Evolutionary conservation across 2,113 vertebrate genomes (phyloP).

Genomic region (Oostethus manadensis): DNA sequence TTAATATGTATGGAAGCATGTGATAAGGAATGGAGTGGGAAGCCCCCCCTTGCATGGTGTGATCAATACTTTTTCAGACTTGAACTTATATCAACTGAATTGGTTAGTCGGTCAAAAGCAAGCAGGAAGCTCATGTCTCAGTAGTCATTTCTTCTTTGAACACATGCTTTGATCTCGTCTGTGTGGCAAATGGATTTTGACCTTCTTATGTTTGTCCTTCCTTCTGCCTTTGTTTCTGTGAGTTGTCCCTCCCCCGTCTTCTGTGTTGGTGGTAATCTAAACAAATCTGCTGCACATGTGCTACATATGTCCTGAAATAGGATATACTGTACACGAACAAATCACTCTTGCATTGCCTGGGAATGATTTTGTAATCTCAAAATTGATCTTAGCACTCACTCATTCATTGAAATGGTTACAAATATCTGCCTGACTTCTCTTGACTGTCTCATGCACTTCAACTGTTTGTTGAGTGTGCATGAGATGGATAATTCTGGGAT

Average conservation of each 20-base stretch:
- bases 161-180: background rate
- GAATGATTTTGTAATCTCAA: slow-evolving; percentile 20
- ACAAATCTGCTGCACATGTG: slow-evolving; percentile 29
- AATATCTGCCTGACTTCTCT: slow-evolving; percentile 20
- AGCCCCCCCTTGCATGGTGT: slow-evolving; percentile 56
- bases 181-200: no score
- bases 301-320: slow-evolving; percentile 6
- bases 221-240: slow-evolving; percentile 19
- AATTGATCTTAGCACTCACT: background rate
- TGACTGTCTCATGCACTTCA: slow-evolving; percentile 14
- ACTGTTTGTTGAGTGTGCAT: slow-evolving; percentile 42
- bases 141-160: background rate
- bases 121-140: slow-evolving; percentile 3
- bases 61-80: slow-evolving; percentile 27
- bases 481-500: slow-evolving; percentile 24
- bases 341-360: slow-evolving; percentile 1
- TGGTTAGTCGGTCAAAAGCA: background rate
- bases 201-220: slow-evolving; percentile 28
- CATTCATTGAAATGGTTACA: slow-evolving; percentile 17
- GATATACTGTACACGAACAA: slow-evolving; percentile 16
- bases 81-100: background rate
- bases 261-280: slow-evolving; percentile 29
- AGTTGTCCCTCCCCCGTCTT: no score
- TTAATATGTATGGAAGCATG: slow-evolving; percentile 22
- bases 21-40: slow-evolving; percentile 52